Conservation (phyloP, 2,888 invertebrate species). For the Dynastes hyllus region DNA sequence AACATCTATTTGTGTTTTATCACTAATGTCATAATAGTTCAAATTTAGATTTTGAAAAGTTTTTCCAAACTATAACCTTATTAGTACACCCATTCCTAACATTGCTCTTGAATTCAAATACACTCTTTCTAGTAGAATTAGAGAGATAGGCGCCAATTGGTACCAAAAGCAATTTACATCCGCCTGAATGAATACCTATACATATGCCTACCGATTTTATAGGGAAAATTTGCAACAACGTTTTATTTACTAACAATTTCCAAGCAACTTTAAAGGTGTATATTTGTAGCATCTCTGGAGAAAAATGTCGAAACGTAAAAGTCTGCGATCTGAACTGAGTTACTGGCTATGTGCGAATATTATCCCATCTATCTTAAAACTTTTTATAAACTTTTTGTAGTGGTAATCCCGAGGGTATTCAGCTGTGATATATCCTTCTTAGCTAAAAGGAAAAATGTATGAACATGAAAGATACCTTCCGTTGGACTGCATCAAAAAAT, state of each 20-base stretch:
- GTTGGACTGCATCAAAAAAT: not conserved
- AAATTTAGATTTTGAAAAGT: too few relatives aligned
- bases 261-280: conserved; percentile 35
- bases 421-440: conserved; percentile 43
- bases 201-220: too few relatives aligned
- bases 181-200: too few relatives aligned
- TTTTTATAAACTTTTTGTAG: conserved; percentile 47
- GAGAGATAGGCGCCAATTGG: too few relatives aligned
- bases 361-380: conserved; percentile 48
- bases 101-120: too few relatives aligned
- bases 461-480: not conserved
- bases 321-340: conserved; percentile 42
- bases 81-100: too few relatives aligned
- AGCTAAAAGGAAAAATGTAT: conserved; percentile 39
- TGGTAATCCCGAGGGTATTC: conserved; percentile 41
- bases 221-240: conserved; percentile 21
- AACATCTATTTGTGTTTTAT: too few relatives aligned
- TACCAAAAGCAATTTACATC: too few relatives aligned
- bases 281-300: conserved; percentile 44
- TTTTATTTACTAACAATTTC: conserved; percentile 43
- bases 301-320: conserved; percentile 42
- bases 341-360: conserved; percentile 44
- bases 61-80: too few relatives aligned
- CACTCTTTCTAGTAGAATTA: too few relatives aligned
- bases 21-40: too few relatives aligned